These are phyloP conservation scores for Himalopsyche japonica DNA, from an alignment of 2,888 invertebrate genomes.

Conservation along the genomic window DNA sequence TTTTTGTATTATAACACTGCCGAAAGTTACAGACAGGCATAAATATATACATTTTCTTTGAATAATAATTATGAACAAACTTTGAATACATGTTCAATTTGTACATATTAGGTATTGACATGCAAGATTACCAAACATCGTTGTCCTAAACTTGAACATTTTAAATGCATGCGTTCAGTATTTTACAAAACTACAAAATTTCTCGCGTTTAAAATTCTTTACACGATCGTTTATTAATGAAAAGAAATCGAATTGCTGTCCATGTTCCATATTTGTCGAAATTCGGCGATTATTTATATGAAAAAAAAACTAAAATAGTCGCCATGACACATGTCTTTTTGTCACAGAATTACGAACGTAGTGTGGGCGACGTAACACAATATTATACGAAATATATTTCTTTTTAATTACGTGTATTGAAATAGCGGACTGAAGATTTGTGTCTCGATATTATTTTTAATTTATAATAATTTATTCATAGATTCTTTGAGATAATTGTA, in stretches of 20 bases:
- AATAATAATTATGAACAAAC: no score
- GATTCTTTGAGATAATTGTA: background rate
- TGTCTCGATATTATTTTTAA: background rate
- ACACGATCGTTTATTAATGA: background rate
- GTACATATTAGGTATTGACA: background rate
- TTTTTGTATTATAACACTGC: no score
- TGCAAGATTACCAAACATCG: background rate
- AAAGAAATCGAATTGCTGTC: background rate
- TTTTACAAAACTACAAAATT: background rate
- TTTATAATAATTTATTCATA: background rate
- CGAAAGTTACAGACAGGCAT: no score
- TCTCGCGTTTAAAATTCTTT: background rate
- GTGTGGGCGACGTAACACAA: background rate
- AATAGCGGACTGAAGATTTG: background rate
- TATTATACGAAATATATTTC: background rate
- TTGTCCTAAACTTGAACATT: background rate
- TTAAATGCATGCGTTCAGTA: background rate
- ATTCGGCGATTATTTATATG: background rate
- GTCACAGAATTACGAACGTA: background rate
- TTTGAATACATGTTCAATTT: no score
- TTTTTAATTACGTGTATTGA: background rate
- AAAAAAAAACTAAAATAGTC: background rate
- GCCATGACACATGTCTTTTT: background rate
- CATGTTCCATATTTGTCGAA: background rate
- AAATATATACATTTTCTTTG: no score